Evolutionary conservation across 1,140 invertebrate species (phyloP).

Genomic region (Periplaneta americana): DNA sequence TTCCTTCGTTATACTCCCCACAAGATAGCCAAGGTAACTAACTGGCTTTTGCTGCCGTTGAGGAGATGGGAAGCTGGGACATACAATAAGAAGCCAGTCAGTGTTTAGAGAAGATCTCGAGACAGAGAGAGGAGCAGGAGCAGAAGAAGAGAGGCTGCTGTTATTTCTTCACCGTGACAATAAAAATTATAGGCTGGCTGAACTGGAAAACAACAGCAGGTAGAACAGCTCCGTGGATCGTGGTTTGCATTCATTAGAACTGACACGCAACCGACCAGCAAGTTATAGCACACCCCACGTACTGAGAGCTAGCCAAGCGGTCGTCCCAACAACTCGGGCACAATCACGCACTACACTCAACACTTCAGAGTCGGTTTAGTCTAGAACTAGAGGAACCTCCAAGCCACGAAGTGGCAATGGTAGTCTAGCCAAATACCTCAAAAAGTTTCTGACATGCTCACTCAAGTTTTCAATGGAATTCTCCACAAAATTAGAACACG

Average conservation of each 20-base stretch:
- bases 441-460: too few species aligned
- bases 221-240: conserved; percentile 43
- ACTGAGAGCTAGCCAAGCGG: not conserved
- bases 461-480: too few species aligned
- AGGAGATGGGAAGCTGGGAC: not conserved
- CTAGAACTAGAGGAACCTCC: too few species aligned
- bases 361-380: too few species aligned
- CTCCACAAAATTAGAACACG: too few species aligned
- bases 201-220: conserved; percentile 58
- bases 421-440: too few species aligned
- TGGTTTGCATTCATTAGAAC: conserved; percentile 57
- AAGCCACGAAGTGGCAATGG: too few species aligned
- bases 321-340: not conserved
- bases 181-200: conserved; percentile 59
- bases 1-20: too few species aligned
- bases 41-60: not conserved
- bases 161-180: conserved; percentile 52
- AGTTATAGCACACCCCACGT: not conserved
- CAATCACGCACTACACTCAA: too few species aligned
- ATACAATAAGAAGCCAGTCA: not conserved
- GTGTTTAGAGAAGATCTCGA: not conserved
- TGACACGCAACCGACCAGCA: conserved; percentile 49
- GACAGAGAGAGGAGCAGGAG: conserved; percentile 21
- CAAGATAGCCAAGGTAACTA: too few species aligned
- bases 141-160: conserved; percentile 42